A percentile compares a stretch with the other conserved stretches of the same genome.
Evolutionary conservation across 2,113 vertebrate genomes (phyloP).

Genomic region (Turdus rufiventris): DNA sequence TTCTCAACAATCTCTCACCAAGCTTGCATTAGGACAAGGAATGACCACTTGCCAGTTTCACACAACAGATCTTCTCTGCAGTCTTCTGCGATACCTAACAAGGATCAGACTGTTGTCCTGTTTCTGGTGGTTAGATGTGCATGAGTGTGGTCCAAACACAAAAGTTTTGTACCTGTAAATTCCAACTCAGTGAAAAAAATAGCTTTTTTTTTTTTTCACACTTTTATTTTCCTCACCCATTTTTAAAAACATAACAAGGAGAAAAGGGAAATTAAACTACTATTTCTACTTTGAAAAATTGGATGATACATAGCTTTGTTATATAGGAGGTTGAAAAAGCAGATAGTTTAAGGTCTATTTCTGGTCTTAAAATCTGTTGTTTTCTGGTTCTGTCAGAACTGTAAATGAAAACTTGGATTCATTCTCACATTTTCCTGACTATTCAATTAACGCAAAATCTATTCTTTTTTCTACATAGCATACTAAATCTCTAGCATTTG

Average conservation of each 20-base stretch:
- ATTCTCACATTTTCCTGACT: not conserved
- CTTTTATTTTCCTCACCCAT: not conserved
- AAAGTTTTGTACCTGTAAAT: not conserved
- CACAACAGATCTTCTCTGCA: not conserved
- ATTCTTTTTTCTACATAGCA: not conserved
- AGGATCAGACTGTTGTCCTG: not conserved
- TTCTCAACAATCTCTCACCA: not conserved
- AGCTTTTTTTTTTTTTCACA: fast-evolving
- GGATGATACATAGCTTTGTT: not conserved
- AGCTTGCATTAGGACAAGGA: not conserved
- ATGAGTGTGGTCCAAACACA: not conserved
- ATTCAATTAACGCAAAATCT: not conserved
- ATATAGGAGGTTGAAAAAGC: not conserved
- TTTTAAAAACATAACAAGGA: not conserved
- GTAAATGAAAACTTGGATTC: not conserved
- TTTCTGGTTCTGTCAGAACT: constrained; percentile 7
- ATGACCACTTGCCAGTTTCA: not conserved
- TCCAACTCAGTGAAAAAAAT: not conserved
- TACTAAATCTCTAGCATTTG: not conserved
- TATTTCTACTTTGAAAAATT: not conserved
- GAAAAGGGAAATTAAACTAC: not conserved
- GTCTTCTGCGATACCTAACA: not conserved
- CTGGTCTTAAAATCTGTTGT: not conserved
- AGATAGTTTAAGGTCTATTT: not conserved
- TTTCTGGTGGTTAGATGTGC: not conserved